Evolutionary conservation across 2,888 invertebrate genomes (phyloP).

Genomic region (Adela reaumurella): DNA sequence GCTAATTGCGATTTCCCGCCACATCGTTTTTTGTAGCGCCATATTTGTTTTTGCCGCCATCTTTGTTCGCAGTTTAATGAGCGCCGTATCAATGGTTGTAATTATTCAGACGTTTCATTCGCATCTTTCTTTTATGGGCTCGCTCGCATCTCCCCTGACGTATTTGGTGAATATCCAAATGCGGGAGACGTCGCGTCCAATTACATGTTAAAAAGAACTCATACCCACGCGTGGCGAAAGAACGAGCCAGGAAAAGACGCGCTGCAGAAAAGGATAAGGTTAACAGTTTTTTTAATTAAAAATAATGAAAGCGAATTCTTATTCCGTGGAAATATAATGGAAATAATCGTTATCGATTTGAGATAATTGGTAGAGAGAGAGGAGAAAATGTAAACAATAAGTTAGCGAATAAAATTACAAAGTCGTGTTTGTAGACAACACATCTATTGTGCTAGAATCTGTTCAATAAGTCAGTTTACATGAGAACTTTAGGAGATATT

Average conservation of each 20-base stretch:
- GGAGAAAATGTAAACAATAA: too few relatives aligned
- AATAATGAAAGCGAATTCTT: too few relatives aligned
- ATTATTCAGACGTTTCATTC: slow-evolving; percentile 51
- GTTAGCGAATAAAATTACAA: too few relatives aligned
- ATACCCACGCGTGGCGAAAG: not conserved
- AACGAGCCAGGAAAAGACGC: not conserved
- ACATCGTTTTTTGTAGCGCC: slow-evolving; percentile 31
- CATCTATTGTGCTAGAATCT: too few relatives aligned
- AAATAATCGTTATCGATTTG: too few relatives aligned
- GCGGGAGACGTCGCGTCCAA: slow-evolving; percentile 25
- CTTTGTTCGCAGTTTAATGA: slow-evolving; percentile 36
- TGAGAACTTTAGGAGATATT: too few relatives aligned
- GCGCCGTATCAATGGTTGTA: slow-evolving; percentile 50
- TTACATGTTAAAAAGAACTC: slow-evolving; percentile 19
- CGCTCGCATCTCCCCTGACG: slow-evolving; percentile 33
- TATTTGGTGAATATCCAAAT: slow-evolving; percentile 39
- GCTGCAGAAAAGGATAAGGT: not conserved
- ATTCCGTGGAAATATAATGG: too few relatives aligned
- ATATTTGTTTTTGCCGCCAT: not conserved
- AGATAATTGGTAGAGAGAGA: too few relatives aligned
- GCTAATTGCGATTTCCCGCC: slow-evolving; percentile 39
- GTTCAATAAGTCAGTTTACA: too few relatives aligned
- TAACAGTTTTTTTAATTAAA: too few relatives aligned
- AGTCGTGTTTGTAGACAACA: too few relatives aligned
- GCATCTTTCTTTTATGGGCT: slow-evolving; percentile 21